These are phyloP conservation scores for Iselma pallidipennis DNA, from an alignment of 2,888 invertebrate genomes.

Conservation along the genomic window DNA sequence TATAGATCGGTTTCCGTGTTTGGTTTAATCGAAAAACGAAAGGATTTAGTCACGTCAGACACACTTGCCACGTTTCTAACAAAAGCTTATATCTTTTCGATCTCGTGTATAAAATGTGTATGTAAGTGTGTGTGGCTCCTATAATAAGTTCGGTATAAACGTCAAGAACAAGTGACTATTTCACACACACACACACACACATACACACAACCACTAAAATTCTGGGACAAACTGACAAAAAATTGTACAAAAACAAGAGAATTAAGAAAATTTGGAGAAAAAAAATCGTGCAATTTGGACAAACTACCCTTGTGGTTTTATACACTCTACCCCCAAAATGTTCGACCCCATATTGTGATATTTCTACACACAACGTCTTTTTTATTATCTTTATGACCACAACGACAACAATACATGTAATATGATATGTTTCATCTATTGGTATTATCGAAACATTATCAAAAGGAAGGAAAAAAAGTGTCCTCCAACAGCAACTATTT, in stretches of 20 bases:
- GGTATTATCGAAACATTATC: background rate
- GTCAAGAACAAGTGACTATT: slow-evolving; percentile 24
- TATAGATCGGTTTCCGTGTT: slow-evolving; percentile 21
- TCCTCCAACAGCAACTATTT: slow-evolving; percentile 6
- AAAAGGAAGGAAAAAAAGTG: background rate
- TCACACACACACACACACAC: slow-evolving; percentile 7
- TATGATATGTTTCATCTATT: slow-evolving; percentile 26
- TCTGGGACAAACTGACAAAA: too few relatives aligned
- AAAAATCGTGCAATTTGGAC: too few relatives aligned
- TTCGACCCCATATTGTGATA: too few relatives aligned
- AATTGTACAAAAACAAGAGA: background rate
- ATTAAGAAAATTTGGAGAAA: too few relatives aligned
- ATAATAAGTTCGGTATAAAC: slow-evolving; percentile 12
- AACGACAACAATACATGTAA: slow-evolving; percentile 10
- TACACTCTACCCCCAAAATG: background rate
- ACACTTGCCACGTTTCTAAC: slow-evolving; percentile 22
- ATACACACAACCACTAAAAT: too few relatives aligned
- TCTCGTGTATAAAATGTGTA: too few relatives aligned
- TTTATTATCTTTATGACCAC: background rate
- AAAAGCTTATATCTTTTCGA: slow-evolving; percentile 17
- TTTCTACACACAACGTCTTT: background rate
- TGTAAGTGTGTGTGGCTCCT: slow-evolving; percentile 12
- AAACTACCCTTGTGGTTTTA: too few relatives aligned
- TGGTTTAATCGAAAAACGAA: slow-evolving; percentile 25
- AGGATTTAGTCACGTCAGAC: slow-evolving; percentile 25